phyloP scores from a whole-genome alignment of 2,888 invertebrate genomes.

The Vanessa cardui region DNA sequence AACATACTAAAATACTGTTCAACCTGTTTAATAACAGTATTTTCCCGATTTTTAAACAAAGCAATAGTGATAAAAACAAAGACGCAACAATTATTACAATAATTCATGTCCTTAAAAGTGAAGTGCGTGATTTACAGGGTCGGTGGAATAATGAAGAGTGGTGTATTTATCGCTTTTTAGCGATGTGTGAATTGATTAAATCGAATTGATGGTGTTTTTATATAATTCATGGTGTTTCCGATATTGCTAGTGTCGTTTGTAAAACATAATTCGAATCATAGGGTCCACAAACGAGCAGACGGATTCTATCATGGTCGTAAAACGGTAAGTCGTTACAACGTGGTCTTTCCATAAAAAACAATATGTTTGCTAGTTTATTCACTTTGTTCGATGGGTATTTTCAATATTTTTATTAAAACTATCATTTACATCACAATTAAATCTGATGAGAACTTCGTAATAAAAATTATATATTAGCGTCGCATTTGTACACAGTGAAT shows the following conservation, averaged over 20 bases:
- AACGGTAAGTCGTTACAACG: constrained; percentile 71
- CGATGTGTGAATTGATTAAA: constrained; percentile 76
- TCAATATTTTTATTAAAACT: not conserved
- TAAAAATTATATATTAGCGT: not conserved
- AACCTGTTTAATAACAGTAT: constrained; percentile 44
- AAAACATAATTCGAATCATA: constrained; percentile 79
- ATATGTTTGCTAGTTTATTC: constrained; percentile 21
- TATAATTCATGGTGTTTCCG: constrained; percentile 80
- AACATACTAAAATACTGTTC: constrained; percentile 47
- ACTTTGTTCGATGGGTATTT: not conserved
- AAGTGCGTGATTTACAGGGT: constrained; percentile 68
- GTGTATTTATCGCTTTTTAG: constrained; percentile 77
- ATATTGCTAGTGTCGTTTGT: constrained; percentile 72
- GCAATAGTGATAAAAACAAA: constrained; percentile 44
- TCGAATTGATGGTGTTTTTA: constrained; percentile 75
- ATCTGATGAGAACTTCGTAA: not conserved
- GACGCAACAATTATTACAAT: constrained; percentile 35
- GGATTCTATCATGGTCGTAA: constrained; percentile 84
- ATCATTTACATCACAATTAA: too few species aligned
- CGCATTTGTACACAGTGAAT: not conserved
- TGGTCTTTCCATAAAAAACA: constrained; percentile 37
- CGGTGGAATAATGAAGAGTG: constrained; percentile 70
- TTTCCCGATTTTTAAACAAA: constrained; percentile 42
- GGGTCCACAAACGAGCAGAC: constrained; percentile 82
- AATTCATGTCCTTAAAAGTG: constrained; percentile 69